Conservation (phyloP, 2,888 invertebrate genomes). For the Eucera pruinosa region DNA sequence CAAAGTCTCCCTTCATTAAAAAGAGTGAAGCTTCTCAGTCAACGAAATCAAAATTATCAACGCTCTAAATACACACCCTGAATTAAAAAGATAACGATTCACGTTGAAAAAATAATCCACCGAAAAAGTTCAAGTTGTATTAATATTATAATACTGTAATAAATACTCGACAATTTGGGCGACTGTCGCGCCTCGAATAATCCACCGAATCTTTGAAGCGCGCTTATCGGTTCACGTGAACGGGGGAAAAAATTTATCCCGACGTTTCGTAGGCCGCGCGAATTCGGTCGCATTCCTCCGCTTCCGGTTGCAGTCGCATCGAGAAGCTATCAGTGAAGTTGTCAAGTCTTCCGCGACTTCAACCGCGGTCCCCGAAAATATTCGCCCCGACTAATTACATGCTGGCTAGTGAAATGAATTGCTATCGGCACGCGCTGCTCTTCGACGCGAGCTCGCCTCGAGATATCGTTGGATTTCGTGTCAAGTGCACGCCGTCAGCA, state of each 20-base stretch:
- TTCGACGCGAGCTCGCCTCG: slow-evolving; percentile 70
- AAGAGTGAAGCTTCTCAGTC: too few species aligned
- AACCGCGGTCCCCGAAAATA: slow-evolving; percentile 1
- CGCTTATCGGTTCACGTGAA: too few species aligned
- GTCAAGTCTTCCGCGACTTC: slow-evolving; percentile 1
- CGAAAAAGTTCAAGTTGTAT: neutral
- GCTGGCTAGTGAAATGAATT: slow-evolving; percentile 74
- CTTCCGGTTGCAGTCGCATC: neutral
- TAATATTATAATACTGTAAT: too few species aligned
- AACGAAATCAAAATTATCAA: too few species aligned
- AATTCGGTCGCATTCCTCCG: neutral
- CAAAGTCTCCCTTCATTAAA: too few species aligned
- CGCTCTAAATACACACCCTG: too few species aligned
- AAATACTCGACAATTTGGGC: neutral
- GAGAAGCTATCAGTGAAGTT: slow-evolving; percentile 10
- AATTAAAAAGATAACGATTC: too few species aligned
- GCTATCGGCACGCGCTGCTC: slow-evolving; percentile 65
- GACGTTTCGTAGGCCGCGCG: neutral
- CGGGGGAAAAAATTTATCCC: too few species aligned
- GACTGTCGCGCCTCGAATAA: neutral
- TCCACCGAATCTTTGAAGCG: neutral
- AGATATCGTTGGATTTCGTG: slow-evolving; percentile 63
- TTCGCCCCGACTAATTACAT: slow-evolving; percentile 70
- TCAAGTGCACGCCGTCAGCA: slow-evolving; percentile 49
- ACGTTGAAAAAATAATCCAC: neutral